Conservation (phyloP, 1,140 invertebrate species). For the Brachionus asplanchnoidis region DNA sequence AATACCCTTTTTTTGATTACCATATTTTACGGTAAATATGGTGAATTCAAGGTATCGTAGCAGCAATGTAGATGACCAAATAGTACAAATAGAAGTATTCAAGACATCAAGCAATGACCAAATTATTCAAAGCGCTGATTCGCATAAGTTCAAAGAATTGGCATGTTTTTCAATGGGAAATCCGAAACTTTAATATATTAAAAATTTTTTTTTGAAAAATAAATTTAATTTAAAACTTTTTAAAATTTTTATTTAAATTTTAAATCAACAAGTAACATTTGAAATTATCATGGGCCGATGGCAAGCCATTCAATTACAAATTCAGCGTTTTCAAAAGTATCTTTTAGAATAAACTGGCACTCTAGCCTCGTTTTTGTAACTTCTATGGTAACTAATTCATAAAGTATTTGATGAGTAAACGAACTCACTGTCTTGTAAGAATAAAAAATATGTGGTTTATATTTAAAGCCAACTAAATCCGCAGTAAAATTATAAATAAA, state of each 20-base stretch:
- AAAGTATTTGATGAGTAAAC: background rate
- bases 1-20: too few species aligned
- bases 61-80: background rate
- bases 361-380: background rate
- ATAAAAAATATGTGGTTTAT: background rate
- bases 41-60: too few species aligned
- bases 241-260: too few species aligned
- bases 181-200: too few species aligned
- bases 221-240: too few species aligned
- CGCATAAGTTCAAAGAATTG: too few species aligned
- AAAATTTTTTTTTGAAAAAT: too few species aligned
- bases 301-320: background rate
- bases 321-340: background rate
- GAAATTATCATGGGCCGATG: background rate
- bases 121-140: background rate
- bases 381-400: background rate
- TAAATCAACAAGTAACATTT: too few species aligned
- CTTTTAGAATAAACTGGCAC: background rate
- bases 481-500: background rate
- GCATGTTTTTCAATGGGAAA: too few species aligned
- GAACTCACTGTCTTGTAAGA: background rate
- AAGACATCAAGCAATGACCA: background rate
- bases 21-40: too few species aligned
- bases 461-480: background rate
- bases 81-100: background rate